Conservation (phyloP, 2,797 vertebrate genomes). For the Pseudochaenichthys georgianus region DNA sequence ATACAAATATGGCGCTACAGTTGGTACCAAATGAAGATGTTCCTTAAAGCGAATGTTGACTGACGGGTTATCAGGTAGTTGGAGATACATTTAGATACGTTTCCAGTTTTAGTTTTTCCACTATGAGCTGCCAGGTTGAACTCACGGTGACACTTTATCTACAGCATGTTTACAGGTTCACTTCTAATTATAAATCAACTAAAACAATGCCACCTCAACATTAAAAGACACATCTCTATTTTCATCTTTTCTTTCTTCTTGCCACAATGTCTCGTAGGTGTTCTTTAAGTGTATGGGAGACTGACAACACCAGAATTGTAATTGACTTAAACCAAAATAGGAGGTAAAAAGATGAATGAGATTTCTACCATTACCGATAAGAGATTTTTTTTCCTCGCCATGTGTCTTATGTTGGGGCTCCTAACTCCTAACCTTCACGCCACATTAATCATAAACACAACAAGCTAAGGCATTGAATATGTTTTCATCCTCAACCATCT, state of each 20-base stretch:
- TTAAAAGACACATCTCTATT: constrained; percentile 22
- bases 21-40: constrained; percentile 46
- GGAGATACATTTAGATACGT: constrained; percentile 42
- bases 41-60: constrained; percentile 38
- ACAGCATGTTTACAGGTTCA: constrained; percentile 6
- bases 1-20: constrained; percentile 23
- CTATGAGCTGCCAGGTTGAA: constrained; percentile 16
- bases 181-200: constrained; percentile 5
- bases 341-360: too few species aligned
- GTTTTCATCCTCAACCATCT: too few species aligned
- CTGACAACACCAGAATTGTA: too few species aligned
- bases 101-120: constrained; percentile 20
- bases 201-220: background rate
- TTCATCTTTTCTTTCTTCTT: background rate
- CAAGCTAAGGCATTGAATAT: too few species aligned
- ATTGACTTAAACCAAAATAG: too few species aligned
- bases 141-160: constrained; percentile 13
- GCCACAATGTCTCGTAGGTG: background rate
- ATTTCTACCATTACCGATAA: too few species aligned
- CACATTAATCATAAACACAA: too few species aligned
- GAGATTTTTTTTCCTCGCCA: too few species aligned
- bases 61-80: constrained; percentile 43
- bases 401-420: too few species aligned
- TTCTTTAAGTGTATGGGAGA: too few species aligned
- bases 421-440: too few species aligned